These are phyloP conservation scores for Parelbella ahira DNA, from an alignment of 2,888 invertebrate genomes.

Conservation along the genomic window DNA sequence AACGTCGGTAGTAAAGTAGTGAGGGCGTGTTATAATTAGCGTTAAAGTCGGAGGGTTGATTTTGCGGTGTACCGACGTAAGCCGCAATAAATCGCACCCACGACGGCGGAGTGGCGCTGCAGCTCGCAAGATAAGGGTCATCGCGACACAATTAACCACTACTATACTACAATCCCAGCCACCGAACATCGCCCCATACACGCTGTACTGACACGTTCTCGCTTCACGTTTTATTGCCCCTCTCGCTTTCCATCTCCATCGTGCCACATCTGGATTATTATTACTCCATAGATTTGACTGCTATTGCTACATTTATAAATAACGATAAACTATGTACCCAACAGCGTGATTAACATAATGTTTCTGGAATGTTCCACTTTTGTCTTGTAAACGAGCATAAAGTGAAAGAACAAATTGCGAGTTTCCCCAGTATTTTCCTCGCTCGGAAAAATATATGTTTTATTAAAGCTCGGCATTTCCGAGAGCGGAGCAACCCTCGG, in stretches of 20 bases:
- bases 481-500: constrained; percentile 74
- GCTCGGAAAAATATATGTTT: constrained; percentile 81
- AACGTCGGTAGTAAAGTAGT: constrained; percentile 29
- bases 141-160: constrained; percentile 58
- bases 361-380: constrained; percentile 79
- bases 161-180: constrained; percentile 56
- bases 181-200: constrained; percentile 26
- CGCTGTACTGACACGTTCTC: constrained; percentile 35
- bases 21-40: constrained; percentile 48
- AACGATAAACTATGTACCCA: constrained; percentile 65
- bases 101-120: constrained; percentile 47
- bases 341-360: constrained; percentile 79
- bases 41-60: constrained; percentile 47
- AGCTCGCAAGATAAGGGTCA: constrained; percentile 68
- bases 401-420: constrained; percentile 81
- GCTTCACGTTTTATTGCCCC: constrained; percentile 49
- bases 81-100: constrained; percentile 65
- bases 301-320: constrained; percentile 34
- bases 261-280: constrained; percentile 17
- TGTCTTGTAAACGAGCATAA: constrained; percentile 81
- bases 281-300: constrained; percentile 20
- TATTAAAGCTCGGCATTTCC: constrained; percentile 81
- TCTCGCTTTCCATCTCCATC: constrained; percentile 14
- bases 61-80: constrained; percentile 45
- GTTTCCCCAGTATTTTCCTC: constrained; percentile 81